Base-by-base conservation (phyloP, 2,113 vertebrate genomes). In the Lampris incognitus region DNA sequence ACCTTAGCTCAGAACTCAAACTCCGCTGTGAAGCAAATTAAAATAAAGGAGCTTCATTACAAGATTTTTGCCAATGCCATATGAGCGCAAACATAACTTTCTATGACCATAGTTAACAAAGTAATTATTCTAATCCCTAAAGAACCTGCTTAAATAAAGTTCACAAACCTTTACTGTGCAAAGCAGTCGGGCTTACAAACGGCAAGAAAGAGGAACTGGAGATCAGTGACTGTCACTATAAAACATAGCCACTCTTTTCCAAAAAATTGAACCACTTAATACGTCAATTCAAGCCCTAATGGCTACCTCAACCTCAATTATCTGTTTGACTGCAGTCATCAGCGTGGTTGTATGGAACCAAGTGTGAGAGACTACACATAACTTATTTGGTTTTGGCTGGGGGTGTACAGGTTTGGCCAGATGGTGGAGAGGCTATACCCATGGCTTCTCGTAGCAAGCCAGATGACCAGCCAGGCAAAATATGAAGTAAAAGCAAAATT, bases 381-480 rank as follows among this genome's bases (percentile, higher is more conserved):
- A 66, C 60, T 9, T 50, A 24, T 78, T 83, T 52, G 69, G 66
- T 62, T 78, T 76, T 66, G 77, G 60, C 78, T 9, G 39, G 52
- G 11, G 3, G 65, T 1, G 10, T 5, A 36, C 61, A 41, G n/a
- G 55, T 36, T 46, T 51, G 4, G 50, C 67, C 11, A 69, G 59
- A 66, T 54, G 73, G 69, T 54, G 42, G 69, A 54, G 49, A 74
- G 10, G 52, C 9, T 1, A 54, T 10, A 54, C 51, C 51, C 4
- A 4, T 10, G 51, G 51, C 51, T 13, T 38, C 60, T 56, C 5
- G 8, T 50, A 68, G 65, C 64, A 38, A 62, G 79, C 39, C 24
- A 11, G 78, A 44, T 67, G 68, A 76, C 75, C 77, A 87, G 71
- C 87, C 87, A 50, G 76, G 79, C 78, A 67, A 87, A 89, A 81